phyloP scores from a whole-genome alignment of 2,113 vertebrate species.

The Oceanodroma tethys region DNA sequence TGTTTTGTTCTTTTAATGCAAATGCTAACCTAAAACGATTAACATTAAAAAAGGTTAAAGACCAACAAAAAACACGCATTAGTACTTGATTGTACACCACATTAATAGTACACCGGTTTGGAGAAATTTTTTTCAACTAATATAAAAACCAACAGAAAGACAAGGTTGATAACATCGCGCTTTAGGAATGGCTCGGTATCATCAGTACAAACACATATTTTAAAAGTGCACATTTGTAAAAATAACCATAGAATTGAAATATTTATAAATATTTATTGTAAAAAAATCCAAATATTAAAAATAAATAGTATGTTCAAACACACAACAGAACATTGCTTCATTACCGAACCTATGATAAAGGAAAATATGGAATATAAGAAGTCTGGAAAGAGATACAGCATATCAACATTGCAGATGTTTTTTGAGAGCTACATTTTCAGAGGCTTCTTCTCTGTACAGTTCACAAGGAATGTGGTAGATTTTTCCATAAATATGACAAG shows the following conservation, averaged over 20 bases:
- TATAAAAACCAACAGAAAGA: not conserved
- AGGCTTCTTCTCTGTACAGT: slow-evolving; percentile 41
- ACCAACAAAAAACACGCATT: not conserved
- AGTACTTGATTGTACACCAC: not conserved
- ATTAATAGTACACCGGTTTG: not conserved
- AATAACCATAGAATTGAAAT: slow-evolving; percentile 34
- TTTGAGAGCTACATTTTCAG: slow-evolving; percentile 56
- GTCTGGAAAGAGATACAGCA: not conserved
- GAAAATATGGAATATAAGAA: slow-evolving; percentile 40
- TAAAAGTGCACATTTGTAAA: slow-evolving; percentile 40
- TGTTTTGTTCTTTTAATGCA: slow-evolving; percentile 38
- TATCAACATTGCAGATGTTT: not conserved
- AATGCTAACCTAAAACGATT: slow-evolving; percentile 43
- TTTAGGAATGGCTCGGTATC: slow-evolving; percentile 26
- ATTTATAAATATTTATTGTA: slow-evolving; percentile 71
- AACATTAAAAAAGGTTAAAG: slow-evolving; percentile 3
- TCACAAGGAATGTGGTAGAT: slow-evolving; percentile 55
- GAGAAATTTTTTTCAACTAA: not conserved
- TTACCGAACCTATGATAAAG: slow-evolving; percentile 40
- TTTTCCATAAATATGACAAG: slow-evolving; percentile 67
- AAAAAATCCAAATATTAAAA: slow-evolving; percentile 57
- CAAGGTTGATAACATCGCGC: not conserved
- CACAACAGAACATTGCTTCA: slow-evolving; percentile 30
- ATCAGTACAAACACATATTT: slow-evolving; percentile 6
- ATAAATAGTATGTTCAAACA: slow-evolving; percentile 56